These are phyloP conservation scores for Meiosimyza decipiens DNA, from an alignment of 2,888 invertebrate genomes.

Conservation along the genomic window DNA sequence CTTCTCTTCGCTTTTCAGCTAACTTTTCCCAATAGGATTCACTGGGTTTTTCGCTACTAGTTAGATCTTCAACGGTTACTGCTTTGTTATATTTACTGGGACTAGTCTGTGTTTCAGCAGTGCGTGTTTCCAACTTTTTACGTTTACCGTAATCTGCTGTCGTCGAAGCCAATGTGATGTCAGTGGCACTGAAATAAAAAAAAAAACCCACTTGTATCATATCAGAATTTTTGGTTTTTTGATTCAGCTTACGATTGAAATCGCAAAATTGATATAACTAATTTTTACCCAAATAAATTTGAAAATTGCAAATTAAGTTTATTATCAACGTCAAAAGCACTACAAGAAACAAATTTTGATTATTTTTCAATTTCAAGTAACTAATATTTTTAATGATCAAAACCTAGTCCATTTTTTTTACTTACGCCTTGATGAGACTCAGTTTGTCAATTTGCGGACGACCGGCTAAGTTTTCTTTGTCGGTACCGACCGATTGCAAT, in stretches of 20 bases:
- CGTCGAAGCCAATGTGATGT: constrained; percentile 50
- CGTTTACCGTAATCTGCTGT: constrained; percentile 65
- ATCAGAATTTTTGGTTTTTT: background rate
- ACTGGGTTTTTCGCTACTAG: constrained; percentile 75
- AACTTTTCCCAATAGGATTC: constrained; percentile 81
- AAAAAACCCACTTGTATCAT: background rate
- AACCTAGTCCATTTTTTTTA: constrained; percentile 11
- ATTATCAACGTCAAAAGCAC: background rate
- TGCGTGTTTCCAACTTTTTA: constrained; percentile 63
- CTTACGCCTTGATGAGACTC: constrained; percentile 70
- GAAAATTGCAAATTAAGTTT: background rate
- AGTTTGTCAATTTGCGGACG: constrained; percentile 71
- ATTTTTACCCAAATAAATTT: background rate
- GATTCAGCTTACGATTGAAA: too few species aligned
- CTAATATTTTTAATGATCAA: background rate
- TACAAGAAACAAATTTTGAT: background rate
- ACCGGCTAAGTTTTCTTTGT: constrained; percentile 82
- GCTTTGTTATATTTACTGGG: constrained; percentile 42
- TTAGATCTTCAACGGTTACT: constrained; percentile 77
- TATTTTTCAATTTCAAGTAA: background rate
- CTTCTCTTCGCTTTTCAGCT: constrained; percentile 79
- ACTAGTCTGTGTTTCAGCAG: constrained; percentile 67
- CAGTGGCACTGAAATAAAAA: constrained; percentile 55
- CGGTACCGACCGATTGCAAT: constrained; percentile 77
- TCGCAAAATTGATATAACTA: too few species aligned